Conservation (phyloP, 1,140 invertebrate genomes). For the Micrasema longulum region DNA sequence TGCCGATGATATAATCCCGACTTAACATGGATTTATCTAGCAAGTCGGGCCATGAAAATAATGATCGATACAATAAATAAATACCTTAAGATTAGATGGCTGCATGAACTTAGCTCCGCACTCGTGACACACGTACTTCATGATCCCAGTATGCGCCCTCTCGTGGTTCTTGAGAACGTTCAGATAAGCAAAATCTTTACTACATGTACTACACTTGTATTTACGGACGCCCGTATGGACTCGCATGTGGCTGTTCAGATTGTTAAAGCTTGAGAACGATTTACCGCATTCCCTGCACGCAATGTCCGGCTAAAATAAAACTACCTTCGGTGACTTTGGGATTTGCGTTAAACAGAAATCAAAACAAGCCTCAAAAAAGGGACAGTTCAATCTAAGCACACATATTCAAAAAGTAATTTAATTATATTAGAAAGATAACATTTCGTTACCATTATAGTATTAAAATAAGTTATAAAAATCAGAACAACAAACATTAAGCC, state of each 20-base stretch:
- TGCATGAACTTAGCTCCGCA: constrained; percentile 66
- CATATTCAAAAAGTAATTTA: too few species aligned
- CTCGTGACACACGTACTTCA: constrained; percentile 64
- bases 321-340: not conserved
- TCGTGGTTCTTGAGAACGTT: constrained; percentile 67
- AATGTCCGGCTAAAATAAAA: constrained; percentile 59
- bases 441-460: too few species aligned
- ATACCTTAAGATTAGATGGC: constrained; percentile 59
- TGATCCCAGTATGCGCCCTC: constrained; percentile 62
- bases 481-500: constrained; percentile 26
- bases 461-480: not conserved
- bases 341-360: too few species aligned
- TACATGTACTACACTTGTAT: constrained; percentile 83
- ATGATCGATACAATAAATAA: too few species aligned
- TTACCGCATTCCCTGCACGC: constrained; percentile 65
- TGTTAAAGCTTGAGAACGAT: constrained; percentile 62
- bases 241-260: constrained; percentile 74
- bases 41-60: too few species aligned
- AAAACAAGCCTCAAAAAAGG: too few species aligned
- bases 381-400: too few species aligned
- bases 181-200: constrained; percentile 74
- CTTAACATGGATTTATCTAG: too few species aligned
- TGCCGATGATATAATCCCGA: too few species aligned
- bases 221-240: constrained; percentile 85
- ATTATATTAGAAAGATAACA: too few species aligned